Evolutionary conservation across 2,113 vertebrate species (phyloP).

Genomic region (Ardeotis arabs): DNA sequence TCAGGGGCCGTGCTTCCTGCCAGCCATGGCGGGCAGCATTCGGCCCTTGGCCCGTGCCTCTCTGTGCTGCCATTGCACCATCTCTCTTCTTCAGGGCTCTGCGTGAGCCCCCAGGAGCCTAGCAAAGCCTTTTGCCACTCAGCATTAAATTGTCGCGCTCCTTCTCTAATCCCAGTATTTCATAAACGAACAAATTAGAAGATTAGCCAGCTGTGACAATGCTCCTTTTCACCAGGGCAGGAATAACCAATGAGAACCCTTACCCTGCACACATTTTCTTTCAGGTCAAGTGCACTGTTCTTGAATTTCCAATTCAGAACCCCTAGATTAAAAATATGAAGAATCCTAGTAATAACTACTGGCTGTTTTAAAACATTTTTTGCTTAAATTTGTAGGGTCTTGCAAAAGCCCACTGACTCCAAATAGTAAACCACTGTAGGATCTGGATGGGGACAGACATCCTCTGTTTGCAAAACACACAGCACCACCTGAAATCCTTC

Average conservation of each 20-base stretch:
- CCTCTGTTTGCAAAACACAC: not conserved
- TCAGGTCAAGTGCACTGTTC: not conserved
- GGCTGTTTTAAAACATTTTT: not conserved
- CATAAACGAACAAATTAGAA: not conserved
- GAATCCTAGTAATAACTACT: not conserved
- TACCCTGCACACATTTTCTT: not conserved
- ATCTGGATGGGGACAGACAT: not conserved
- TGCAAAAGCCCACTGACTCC: not conserved
- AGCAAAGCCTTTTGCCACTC: not conserved
- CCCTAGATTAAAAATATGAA: not conserved
- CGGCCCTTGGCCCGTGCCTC: not conserved
- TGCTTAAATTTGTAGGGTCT: not conserved
- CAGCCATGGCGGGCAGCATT: not conserved
- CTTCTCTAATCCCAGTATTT: not conserved
- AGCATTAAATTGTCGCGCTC: not conserved
- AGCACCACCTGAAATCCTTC: not conserved
- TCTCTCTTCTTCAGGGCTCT: not conserved
- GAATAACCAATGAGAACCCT: not conserved
- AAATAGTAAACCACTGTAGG: not conserved
- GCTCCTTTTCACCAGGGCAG: not conserved
- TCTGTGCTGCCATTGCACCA: not conserved
- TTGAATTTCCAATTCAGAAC: not conserved
- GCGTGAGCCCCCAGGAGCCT: not conserved
- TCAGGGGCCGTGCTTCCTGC: slow-evolving; percentile 33
- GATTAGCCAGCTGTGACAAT: not conserved